These are phyloP conservation scores for Macrochelys suwanniensis DNA, from an alignment of 2,797 vertebrate species.

Conservation along the genomic window DNA sequence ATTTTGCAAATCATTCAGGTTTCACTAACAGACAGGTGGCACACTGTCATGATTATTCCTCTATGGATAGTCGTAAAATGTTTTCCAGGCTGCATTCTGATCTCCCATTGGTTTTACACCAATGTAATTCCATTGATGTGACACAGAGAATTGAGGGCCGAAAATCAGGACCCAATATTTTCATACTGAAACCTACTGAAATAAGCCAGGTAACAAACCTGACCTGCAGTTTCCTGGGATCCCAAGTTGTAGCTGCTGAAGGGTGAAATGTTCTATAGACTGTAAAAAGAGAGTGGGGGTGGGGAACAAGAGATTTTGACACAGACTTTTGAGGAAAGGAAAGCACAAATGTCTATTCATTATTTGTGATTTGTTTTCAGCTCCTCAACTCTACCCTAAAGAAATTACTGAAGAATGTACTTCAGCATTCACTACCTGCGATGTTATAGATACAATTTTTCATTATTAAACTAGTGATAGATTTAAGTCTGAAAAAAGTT, in stretches of 20 bases:
- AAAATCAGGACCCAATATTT: background rate
- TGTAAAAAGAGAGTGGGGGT: conserved; percentile 19
- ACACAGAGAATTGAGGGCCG: background rate
- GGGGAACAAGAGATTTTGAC: conserved; percentile 17
- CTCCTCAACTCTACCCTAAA: conserved; percentile 49
- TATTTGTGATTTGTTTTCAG: conserved; percentile 61
- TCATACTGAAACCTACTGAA: background rate
- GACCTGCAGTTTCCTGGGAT: conserved; percentile 8
- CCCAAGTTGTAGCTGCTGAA: conserved; percentile 19
- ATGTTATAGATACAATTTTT: conserved; percentile 43
- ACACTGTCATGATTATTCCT: background rate
- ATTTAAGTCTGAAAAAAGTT: conserved; percentile 51
- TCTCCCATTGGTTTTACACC: conserved; percentile 15
- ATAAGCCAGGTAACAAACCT: conserved; percentile 13
- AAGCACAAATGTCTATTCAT: conserved; percentile 41
- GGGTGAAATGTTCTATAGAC: conserved; percentile 38
- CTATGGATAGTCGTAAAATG: background rate
- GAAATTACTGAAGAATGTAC: conserved; percentile 45
- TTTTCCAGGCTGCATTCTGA: background rate
- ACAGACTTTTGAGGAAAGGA: conserved; percentile 7
- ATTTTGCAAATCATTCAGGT: background rate
- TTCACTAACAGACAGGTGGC: background rate
- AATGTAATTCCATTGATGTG: background rate
- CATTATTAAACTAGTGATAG: conserved; percentile 54
- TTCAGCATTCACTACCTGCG: conserved; percentile 46